Base-by-base conservation (phyloP, 1,140 invertebrate species). In the Heterodera carotae region DNA sequence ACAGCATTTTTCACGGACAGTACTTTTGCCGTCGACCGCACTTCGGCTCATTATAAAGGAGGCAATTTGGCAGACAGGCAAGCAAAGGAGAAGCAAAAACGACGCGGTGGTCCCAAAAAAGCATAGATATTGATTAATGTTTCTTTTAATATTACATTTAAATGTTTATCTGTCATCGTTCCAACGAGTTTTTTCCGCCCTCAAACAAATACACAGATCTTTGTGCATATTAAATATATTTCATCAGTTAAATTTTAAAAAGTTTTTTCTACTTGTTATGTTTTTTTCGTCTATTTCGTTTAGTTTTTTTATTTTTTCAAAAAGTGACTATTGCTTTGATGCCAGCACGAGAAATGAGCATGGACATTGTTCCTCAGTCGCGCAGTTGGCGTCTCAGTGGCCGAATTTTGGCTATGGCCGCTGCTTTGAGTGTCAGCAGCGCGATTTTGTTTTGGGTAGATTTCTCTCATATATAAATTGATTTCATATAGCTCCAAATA, bases 21-120 rank as follows among this genome's bases (percentile, higher is more conserved):
- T 73, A 83, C 80, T 27, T 86, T 87, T 68, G 80, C 84, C 2
- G 86, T 86, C 64, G 85, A 86, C 93, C 97, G 78, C 92, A 91
- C 6, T 93, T 92, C 81, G 69, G 48, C 83, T 8, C 75, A 70
- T 43, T 83, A 66, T 36, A 77, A 79, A 71, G 83, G 83, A 6
- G 80, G 80, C 5, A 75, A 48, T 33, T 62, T 83, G 36, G 82
- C 82, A 15, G 76, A 83, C 43, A 68, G 76, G 64, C 82, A 83
- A 74, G 82, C 84, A 27, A 64, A 71, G 0, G 36, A 48, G 56
- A 29, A 25, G 25, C 27, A 71, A 12, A 71, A 71, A 22, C 18
- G 48, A 56, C 48, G 48, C 22, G n/a, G n/a, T 18, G 22, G 48
- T 18, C 3, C 22, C 15, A 56, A 56, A 25, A 2, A 15, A 1